Evolutionary conservation across 2,888 invertebrate genomes (phyloP).

Genomic region (Drosophila silvestris): DNA sequence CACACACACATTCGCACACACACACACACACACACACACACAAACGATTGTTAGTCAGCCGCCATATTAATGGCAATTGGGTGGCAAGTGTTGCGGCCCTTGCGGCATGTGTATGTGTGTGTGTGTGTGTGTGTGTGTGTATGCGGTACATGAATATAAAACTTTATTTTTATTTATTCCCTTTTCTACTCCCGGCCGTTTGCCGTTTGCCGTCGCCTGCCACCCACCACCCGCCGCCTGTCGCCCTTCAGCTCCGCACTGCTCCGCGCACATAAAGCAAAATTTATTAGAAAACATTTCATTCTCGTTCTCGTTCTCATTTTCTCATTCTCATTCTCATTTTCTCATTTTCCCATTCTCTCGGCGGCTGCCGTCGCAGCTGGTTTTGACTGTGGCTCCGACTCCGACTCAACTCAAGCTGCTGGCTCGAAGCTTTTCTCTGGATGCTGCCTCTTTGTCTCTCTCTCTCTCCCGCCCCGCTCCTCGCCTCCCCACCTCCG

Average conservation of each 20-base stretch:
- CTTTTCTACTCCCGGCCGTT: conserved; percentile 65
- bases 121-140: conserved; percentile 57
- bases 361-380: conserved; percentile 44
- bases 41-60: conserved; percentile 77
- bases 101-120: conserved; percentile 63
- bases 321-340: conserved; percentile 13
- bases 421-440: conserved; percentile 12
- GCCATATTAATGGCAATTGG: conserved; percentile 84
- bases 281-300: conserved; percentile 85
- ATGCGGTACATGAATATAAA: conserved; percentile 79
- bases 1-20: conserved; percentile 34
- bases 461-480: background rate
- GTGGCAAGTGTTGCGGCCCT: conserved; percentile 75
- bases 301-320: conserved; percentile 67
- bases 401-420: conserved; percentile 38
- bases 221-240: conserved; percentile 12
- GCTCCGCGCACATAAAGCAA: conserved; percentile 84
- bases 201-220: conserved; percentile 29
- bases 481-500: background rate
- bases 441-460: conserved; percentile 8
- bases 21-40: conserved; percentile 46
- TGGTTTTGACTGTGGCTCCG: conserved; percentile 61
- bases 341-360: conserved; percentile 33
- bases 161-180: conserved; percentile 81
- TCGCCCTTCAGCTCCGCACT: conserved; percentile 44